These are phyloP conservation scores for Spinus olivaceus DNA, from an alignment of 2,797 vertebrate species.

Conservation along the genomic window DNA sequence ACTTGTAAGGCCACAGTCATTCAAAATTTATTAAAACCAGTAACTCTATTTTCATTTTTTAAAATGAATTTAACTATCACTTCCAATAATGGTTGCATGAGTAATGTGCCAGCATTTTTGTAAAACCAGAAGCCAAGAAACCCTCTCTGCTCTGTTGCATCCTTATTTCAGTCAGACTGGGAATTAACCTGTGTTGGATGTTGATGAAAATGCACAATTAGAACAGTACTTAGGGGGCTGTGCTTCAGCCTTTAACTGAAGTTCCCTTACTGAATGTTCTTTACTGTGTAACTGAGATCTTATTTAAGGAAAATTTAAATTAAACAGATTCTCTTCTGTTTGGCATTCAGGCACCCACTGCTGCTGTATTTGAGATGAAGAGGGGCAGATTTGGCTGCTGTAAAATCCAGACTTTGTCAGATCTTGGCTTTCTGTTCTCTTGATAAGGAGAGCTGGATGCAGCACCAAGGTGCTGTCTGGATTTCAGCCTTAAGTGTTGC, in stretches of 20 bases:
- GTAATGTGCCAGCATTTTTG: neutral
- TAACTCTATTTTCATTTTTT: neutral
- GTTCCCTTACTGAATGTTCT: neutral
- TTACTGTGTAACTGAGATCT: neutral
- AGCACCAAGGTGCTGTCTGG: neutral
- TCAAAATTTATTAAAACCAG: neutral
- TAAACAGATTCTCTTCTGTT: neutral
- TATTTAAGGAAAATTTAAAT: neutral
- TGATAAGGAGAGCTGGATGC: neutral
- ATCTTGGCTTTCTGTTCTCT: rapidly evolving
- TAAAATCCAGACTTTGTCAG: neutral
- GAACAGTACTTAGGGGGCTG: neutral
- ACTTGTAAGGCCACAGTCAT: neutral
- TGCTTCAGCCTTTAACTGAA: neutral
- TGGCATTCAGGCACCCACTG: neutral
- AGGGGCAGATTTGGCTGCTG: neutral
- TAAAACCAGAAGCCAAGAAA: neutral
- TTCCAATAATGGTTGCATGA: neutral
- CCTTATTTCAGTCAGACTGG: neutral
- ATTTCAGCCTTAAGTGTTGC: neutral
- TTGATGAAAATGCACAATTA: neutral
- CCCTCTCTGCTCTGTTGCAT: neutral
- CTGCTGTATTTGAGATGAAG: neutral
- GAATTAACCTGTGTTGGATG: neutral
- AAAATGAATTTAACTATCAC: neutral